Evolutionary conservation across 2,113 vertebrate genomes (phyloP).

Genomic region (Phalacrocorax carbo): DNA sequence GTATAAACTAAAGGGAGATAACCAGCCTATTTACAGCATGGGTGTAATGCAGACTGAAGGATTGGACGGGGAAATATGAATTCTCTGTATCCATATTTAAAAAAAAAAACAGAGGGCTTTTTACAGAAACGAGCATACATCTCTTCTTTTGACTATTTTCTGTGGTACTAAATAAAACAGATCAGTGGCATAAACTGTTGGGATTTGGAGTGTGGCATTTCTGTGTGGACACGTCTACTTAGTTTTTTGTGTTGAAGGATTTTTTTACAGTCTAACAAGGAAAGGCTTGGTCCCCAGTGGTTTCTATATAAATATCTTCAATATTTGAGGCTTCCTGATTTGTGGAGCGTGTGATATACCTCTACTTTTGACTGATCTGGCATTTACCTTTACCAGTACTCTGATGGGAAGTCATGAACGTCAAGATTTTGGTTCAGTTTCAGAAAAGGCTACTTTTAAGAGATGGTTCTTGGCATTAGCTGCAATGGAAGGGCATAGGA

Average conservation of each 20-base stretch:
- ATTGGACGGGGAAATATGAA: background rate
- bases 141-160: background rate
- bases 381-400: background rate
- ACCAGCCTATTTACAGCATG: background rate
- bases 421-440: background rate
- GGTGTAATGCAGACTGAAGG: background rate
- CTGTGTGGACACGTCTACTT: background rate
- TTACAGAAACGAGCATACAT: background rate
- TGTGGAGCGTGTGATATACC: background rate
- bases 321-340: background rate
- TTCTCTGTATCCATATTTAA: background rate
- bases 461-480: background rate
- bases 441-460: background rate
- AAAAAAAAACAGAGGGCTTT: background rate
- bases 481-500: background rate
- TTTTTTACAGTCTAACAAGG: background rate
- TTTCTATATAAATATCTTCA: background rate
- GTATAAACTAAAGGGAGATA: slow-evolving; percentile 26
- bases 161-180: background rate
- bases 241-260: background rate
- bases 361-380: background rate
- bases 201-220: background rate
- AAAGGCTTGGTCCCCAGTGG: background rate
- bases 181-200: background rate
- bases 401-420: background rate